phyloP scores from a whole-genome alignment of 2,888 invertebrate species.

The Eupithecia pulchellata region DNA sequence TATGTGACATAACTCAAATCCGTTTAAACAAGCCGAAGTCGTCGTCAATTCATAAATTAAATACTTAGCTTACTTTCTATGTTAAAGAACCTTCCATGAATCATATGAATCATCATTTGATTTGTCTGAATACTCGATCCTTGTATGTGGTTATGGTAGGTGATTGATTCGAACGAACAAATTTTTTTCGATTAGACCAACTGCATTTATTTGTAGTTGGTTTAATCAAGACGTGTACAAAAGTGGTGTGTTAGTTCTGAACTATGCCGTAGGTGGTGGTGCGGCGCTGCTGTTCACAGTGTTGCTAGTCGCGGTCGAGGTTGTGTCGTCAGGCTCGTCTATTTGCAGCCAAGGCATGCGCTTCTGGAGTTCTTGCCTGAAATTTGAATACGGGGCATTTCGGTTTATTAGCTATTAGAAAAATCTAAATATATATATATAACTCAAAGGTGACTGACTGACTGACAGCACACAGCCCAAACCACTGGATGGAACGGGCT shows the following conservation, averaged over 20 bases:
- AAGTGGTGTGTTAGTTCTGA: not conserved
- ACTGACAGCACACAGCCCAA: no score
- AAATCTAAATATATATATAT: no score
- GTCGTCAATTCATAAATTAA: slow-evolving; percentile 4
- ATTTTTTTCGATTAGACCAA: not conserved
- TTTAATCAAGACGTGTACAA: not conserved
- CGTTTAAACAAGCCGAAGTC: slow-evolving; percentile 41
- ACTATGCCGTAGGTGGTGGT: slow-evolving; percentile 65
- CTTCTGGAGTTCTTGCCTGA: slow-evolving; percentile 91
- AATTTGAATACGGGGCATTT: slow-evolving; percentile 4
- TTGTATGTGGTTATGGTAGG: not conserved
- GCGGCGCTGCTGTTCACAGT: slow-evolving; percentile 68
- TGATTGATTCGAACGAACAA: not conserved
- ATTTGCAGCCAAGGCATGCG: slow-evolving; percentile 92
- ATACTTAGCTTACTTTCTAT: not conserved
- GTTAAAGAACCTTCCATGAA: not conserved
- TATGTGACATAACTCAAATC: slow-evolving; percentile 33
- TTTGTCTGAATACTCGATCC: not conserved
- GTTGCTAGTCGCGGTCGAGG: slow-evolving; percentile 84
- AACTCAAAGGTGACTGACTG: no score
- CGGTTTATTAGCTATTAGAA: no score
- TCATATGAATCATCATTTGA: not conserved
- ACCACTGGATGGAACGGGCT: no score
- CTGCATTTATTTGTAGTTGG: not conserved
- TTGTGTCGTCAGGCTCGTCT: slow-evolving; percentile 86